Conservation (phyloP, 1,140 invertebrate species). For the Glossosoma conforme region DNA sequence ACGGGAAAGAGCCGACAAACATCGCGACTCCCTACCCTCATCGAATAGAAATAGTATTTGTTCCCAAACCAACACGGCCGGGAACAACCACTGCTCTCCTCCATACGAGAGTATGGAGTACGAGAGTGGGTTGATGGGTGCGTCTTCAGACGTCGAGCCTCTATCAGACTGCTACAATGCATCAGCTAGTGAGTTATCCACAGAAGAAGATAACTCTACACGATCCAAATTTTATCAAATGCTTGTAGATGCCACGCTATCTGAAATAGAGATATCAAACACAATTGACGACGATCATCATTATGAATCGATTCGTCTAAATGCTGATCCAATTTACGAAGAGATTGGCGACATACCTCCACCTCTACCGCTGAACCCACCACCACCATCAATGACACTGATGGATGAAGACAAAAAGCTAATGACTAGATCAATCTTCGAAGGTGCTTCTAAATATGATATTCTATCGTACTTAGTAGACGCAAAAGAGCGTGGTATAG, state of each 20-base stretch:
- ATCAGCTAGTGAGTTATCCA: slow-evolving; percentile 55
- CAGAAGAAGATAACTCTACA: slow-evolving; percentile 55
- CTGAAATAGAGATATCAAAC: slow-evolving; percentile 56
- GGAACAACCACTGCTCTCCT: slow-evolving; percentile 47
- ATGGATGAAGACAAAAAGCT: slow-evolving; percentile 61
- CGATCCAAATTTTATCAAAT: slow-evolving; percentile 65
- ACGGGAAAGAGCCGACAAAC: slow-evolving; percentile 27
- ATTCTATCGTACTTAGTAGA: slow-evolving; percentile 83
- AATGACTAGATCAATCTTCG: slow-evolving; percentile 68
- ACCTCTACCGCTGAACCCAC: slow-evolving; percentile 67
- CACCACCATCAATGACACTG: slow-evolving; percentile 52
- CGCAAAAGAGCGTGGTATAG: slow-evolving; percentile 69
- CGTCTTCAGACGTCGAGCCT: slow-evolving; percentile 49
- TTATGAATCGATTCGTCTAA: slow-evolving; percentile 71
- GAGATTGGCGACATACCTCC: slow-evolving; percentile 78
- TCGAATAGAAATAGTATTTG: slow-evolving; percentile 7
- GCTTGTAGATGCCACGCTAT: slow-evolving; percentile 58
- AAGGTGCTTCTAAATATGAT: slow-evolving; percentile 82
- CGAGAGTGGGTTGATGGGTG: slow-evolving; percentile 46
- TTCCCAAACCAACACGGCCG: slow-evolving; percentile 17
- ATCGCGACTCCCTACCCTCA: slow-evolving; percentile 24
- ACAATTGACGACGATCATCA: slow-evolving; percentile 62
- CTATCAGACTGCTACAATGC: slow-evolving; percentile 65
- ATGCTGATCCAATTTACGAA: slow-evolving; percentile 81
- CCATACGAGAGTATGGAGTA: slow-evolving; percentile 55